Percentiles rank a stretch among this genome's conserved stretches.
Conservation (phyloP, 2,113 vertebrate species). For the Polyodon spathula region DNA sequence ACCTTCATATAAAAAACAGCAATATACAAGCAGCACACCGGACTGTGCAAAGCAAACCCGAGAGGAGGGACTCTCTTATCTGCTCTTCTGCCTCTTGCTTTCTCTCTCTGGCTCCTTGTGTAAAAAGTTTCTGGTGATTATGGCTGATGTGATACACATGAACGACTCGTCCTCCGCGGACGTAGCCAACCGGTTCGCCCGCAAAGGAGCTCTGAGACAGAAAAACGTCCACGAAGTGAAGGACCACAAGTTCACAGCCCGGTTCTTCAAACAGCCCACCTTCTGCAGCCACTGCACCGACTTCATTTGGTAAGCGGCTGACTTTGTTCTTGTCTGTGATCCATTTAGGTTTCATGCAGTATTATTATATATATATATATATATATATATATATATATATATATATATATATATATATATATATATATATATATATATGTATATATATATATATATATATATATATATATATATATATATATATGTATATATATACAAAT, state of each 20-base stretch:
- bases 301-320: conserved; percentile 67
- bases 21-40: conserved; percentile 19
- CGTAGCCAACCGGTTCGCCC: conserved; percentile 75
- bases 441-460: too few relatives aligned
- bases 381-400: too few relatives aligned
- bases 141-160: conserved; percentile 73
- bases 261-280: conserved; percentile 81
- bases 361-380: too few relatives aligned
- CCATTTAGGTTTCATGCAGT: too few relatives aligned
- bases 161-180: conserved; percentile 66
- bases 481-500: too few relatives aligned
- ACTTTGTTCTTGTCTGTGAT: conserved; percentile 7
- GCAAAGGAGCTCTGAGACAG: conserved; percentile 75
- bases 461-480: too few relatives aligned
- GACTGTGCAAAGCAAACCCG: background rate
- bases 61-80: background rate
- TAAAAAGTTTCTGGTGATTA: too few relatives aligned
- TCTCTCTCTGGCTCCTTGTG: conserved; percentile 25
- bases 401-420: too few relatives aligned
- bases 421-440: too few relatives aligned
- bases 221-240: conserved; percentile 79
- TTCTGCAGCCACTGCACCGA: conserved; percentile 81
- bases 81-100: too few relatives aligned
- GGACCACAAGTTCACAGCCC: conserved; percentile 72
- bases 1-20: too few relatives aligned